phyloP scores from a whole-genome alignment of 2,797 vertebrate genomes.

The Jordanella pulchra region DNA sequence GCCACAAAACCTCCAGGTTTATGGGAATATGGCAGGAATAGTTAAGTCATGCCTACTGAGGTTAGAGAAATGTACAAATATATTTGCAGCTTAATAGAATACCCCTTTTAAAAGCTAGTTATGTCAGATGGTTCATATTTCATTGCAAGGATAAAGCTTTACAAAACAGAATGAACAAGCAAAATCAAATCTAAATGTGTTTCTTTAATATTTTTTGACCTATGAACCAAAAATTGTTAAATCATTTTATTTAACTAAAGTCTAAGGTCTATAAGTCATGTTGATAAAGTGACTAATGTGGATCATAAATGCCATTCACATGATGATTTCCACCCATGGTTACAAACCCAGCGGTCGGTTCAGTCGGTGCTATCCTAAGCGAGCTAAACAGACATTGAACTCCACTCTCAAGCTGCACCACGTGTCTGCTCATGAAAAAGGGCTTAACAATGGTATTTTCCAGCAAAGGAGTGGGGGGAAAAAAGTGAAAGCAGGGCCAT shows the following conservation, averaged over 20 bases:
- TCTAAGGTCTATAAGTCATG: conserved; percentile 37
- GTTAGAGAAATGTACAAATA: conserved; percentile 21
- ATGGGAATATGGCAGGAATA: not conserved
- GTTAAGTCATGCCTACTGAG: conserved; percentile 15
- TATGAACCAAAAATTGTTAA: not conserved
- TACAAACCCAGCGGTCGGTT: conserved; percentile 24
- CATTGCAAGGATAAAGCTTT: conserved; percentile 1
- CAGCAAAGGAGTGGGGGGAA: conserved; percentile 42
- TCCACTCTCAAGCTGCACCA: conserved; percentile 45
- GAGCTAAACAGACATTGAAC: conserved; percentile 59
- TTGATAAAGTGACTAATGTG: conserved; percentile 21
- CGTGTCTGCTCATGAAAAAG: conserved; percentile 47
- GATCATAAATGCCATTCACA: conserved; percentile 26
- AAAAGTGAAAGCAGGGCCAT: conserved; percentile 55
- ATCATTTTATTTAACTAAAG: not conserved
- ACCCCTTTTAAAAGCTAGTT: not conserved
- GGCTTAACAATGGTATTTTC: conserved; percentile 59
- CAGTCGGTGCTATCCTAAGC: conserved; percentile 19
- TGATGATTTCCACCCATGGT: conserved; percentile 39
- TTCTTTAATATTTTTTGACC: not conserved
- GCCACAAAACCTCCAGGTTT: conserved; percentile 15
- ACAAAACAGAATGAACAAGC: not conserved
- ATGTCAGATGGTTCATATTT: conserved; percentile 7
- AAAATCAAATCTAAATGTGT: not conserved
- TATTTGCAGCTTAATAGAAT: not conserved